Percentiles rank a stretch among this genome's conserved stretches.
phyloP scores from a whole-genome alignment of 1,140 invertebrate species.

The Drosophila setifemur region DNA sequence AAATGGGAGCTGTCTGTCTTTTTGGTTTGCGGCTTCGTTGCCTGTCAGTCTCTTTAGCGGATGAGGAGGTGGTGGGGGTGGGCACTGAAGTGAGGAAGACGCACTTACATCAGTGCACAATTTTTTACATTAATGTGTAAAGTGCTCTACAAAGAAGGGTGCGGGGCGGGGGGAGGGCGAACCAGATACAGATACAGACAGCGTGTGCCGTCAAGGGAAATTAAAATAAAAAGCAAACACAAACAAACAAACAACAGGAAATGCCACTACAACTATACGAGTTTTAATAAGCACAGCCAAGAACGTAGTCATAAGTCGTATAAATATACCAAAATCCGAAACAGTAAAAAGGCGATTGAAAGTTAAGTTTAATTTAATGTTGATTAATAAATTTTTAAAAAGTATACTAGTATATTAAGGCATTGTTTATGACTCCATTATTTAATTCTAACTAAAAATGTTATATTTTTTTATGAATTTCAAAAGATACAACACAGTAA shows the following conservation, averaged over 20 bases:
- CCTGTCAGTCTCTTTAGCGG: slow-evolving; percentile 9
- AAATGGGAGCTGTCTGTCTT: slow-evolving; percentile 30
- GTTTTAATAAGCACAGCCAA: slow-evolving; percentile 1
- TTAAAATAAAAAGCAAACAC: slow-evolving; percentile 74
- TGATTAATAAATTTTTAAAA: too few species aligned
- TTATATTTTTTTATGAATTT: too few species aligned
- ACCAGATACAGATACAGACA: background rate
- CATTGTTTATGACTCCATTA: too few species aligned
- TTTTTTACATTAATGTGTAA: slow-evolving; percentile 77
- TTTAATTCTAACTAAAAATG: too few species aligned
- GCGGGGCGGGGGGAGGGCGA: background rate
- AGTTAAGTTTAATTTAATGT: too few species aligned
- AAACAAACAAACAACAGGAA: slow-evolving; percentile 34
- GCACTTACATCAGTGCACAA: slow-evolving; percentile 77
- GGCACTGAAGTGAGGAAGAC: slow-evolving; percentile 64
- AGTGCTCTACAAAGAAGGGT: slow-evolving; percentile 46
- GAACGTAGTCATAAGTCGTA: background rate
- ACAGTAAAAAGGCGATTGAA: too few species aligned
- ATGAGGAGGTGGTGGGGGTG: background rate
- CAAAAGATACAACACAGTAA: too few species aligned
- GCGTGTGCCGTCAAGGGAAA: slow-evolving; percentile 66
- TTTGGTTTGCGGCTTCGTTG: slow-evolving; percentile 55
- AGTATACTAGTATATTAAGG: too few species aligned
- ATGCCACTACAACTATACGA: slow-evolving; percentile 35
- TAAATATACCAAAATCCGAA: too few species aligned